Base-by-base conservation (phyloP, 2,888 invertebrate species). In the Parochlus steinenii region DNA sequence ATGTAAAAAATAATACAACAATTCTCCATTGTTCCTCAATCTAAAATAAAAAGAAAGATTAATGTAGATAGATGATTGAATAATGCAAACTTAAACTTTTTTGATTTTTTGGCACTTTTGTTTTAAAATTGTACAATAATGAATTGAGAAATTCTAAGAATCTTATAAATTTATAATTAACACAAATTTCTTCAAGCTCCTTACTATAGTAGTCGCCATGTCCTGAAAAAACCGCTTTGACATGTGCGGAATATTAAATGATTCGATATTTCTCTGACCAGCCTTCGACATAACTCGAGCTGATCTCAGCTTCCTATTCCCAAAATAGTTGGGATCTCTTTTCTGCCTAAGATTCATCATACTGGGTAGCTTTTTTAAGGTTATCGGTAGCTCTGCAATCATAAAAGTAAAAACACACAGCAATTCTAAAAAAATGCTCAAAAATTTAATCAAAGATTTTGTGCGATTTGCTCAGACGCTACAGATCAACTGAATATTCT, bases 191-290 rank as follows among this genome's bases (percentile, higher is more conserved):
- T 37, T 31, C 7, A 31, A 31, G 12, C 80, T 74, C 54, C 89
- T 92, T 44, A 95, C 85, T 48, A 93, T 64, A 1, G 85, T 86
- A 17, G 85, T 87, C 59, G 87, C 86, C 48, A 81, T 69, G 54
- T 85, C 83, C 53, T 78, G 75, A 33, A 80, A 67, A 50, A 76
- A 83, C 35, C 79, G 71, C 48, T 81, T 55, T 18, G 79, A 69
- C 39, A 79, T 69, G 48, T 81, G 78, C 12, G 87, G 58, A 28
- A 58, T 50, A 33, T 50, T 48, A 2, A 50, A 47, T 39, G 52
- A 52, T 5, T 42, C 40, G 3, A 58, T 52, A 45, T 59, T 59
- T 41, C 54, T 51, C 11, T 48, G 46, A 5, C 58, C 58, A 42
- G 50, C 50, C 43, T 58, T 56, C 11, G 50, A 51, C 38, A 59